Evolutionary conservation across 2,113 vertebrate species (phyloP), one percentile per base, ranked within the genome.

Genomic region (Siniperca knerii): DNA sequence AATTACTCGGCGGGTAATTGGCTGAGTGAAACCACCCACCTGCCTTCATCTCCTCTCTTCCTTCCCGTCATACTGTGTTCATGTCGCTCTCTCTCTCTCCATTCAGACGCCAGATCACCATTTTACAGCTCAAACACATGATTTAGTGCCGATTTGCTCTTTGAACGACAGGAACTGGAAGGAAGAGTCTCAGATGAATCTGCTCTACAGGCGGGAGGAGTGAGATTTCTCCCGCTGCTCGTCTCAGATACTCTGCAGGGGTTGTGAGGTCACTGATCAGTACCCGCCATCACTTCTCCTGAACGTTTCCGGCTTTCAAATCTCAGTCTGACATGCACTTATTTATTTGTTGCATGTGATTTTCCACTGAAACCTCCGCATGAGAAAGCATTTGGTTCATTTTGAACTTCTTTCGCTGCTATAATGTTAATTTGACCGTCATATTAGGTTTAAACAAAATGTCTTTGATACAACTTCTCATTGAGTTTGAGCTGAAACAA

Each of bases 1-100:
- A 92, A 91, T 92, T 54, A 91, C 76, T 84, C 3, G 0, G 35
- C 4, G 20, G 70, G 61, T 90, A 91, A 92, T 89, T 83, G 78
- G 81, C 87, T 81, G 66, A 80, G 69, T 58, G 70, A 71, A 85
- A 18, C 76, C 75, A 9, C 83, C 89, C 87, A 75, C 82, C 87
- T 81, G 66, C 79, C 77, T 72, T 18, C 86, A 61, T 80, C 86
- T 75, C 54, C 88, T 77, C 44, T 37, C 70, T 69, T 88, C 67
- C 87, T 89, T 74, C 62, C 84, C 80, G 57, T 72, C 78, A 42
- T 37, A 25, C 74, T 78, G 61, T 11, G 58, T 44, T 60, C 61
- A 9, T 0, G 42, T 35, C 25, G 15, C 29, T 16, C 48, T 44
- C 16, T 23, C 60, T 33, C 6, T 40, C 37, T 70, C 69, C 50